Evolutionary conservation across 2,888 invertebrate genomes (phyloP).

Genomic region (Calameuta idolon): DNA sequence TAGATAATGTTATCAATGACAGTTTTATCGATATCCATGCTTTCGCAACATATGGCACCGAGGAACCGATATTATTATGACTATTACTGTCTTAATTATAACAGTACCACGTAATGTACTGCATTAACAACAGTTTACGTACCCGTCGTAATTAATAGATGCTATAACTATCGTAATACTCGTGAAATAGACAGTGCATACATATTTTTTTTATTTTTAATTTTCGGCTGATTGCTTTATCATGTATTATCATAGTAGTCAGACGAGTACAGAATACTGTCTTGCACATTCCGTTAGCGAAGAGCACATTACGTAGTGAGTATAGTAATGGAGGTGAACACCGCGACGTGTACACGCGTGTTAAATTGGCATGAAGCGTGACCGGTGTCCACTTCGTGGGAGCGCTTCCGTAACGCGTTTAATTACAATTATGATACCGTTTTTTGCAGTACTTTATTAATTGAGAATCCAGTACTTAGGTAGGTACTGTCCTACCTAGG

Average conservation of each 20-base stretch:
- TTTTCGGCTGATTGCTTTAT: not conserved
- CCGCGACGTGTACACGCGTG: constrained; percentile 32
- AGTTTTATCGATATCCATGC: not conserved
- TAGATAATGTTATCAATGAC: not conserved
- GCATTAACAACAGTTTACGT: too few species aligned
- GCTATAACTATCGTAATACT: not conserved
- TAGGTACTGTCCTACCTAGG: not conserved
- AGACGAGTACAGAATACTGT: not conserved
- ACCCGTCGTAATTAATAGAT: not conserved
- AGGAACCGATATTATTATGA: not conserved
- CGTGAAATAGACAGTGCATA: not conserved
- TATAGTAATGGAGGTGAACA: not conserved
- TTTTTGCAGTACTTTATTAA: constrained; percentile 55
- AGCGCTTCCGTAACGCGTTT: constrained; percentile 50
- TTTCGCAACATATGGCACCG: not conserved
- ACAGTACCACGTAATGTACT: not conserved
- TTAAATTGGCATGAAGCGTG: constrained; percentile 64
- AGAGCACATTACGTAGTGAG: not conserved
- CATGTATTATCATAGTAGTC: not conserved
- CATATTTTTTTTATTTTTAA: not conserved
- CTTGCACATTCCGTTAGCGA: not conserved
- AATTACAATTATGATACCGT: constrained; percentile 55
- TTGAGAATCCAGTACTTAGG: constrained; percentile 18
- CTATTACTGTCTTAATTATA: not conserved
- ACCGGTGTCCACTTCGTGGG: constrained; percentile 54